Percentiles rank a stretch among this genome's conserved stretches.
Evolutionary conservation across 1,140 invertebrate species (phyloP).

Genomic region (Maniola jurtina): DNA sequence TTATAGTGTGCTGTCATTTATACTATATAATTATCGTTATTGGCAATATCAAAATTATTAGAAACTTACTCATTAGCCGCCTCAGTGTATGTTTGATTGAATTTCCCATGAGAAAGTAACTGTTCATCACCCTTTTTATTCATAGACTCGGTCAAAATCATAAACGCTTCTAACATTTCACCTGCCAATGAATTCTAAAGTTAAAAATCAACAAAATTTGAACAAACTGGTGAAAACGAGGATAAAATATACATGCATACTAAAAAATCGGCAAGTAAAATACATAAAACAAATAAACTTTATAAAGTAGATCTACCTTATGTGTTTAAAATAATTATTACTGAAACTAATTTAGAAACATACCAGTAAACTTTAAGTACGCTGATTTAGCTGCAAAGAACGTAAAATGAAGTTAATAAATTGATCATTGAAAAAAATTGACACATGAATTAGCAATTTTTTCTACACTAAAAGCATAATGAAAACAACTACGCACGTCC

Average conservation of each 20-base stretch:
- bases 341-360: neutral
- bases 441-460: neutral
- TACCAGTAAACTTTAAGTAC: constrained; percentile 51
- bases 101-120: constrained; percentile 53
- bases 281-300: no score
- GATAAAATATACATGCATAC: no score
- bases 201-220: neutral
- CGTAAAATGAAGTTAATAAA: constrained; percentile 15
- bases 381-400: constrained; percentile 48
- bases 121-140: constrained; percentile 43
- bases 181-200: constrained; percentile 29
- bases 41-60: no score
- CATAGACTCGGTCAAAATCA: constrained; percentile 55
- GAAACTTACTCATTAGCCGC: constrained; percentile 50
- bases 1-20: no score
- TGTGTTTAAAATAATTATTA: no score
- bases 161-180: constrained; percentile 59
- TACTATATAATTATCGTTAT: no score
- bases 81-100: constrained; percentile 46
- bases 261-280: no score
- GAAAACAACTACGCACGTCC: constrained; percentile 42
- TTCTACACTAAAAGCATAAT: neutral
- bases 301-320: no score
- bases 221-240: neutral
- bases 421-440: neutral